These are phyloP conservation scores for Grantiella picta DNA, from an alignment of 2,113 vertebrate species.

Conservation along the genomic window DNA sequence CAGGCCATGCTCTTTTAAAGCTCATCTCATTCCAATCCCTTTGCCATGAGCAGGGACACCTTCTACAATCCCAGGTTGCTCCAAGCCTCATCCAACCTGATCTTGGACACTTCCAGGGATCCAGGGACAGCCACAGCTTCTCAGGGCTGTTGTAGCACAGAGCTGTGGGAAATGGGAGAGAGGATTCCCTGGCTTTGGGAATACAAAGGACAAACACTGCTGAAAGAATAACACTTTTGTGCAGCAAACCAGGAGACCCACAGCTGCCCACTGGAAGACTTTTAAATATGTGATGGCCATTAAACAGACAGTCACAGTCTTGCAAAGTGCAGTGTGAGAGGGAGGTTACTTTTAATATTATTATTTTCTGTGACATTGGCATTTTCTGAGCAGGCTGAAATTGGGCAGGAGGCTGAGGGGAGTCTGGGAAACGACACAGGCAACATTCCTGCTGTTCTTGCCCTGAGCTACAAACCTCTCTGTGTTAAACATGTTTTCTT, in stretches of 20 bases:
- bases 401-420: not conserved
- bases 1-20: not conserved
- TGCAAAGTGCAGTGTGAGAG: fast-evolving
- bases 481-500: not conserved
- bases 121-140: not conserved
- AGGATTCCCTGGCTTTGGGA: not conserved
- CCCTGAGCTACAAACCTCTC: not conserved
- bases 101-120: not conserved
- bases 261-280: not conserved
- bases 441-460: not conserved
- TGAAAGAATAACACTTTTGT: not conserved
- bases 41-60: not conserved
- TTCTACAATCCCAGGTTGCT: not conserved
- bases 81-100: fast-evolving
- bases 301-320: not conserved
- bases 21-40: not conserved
- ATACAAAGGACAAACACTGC: not conserved
- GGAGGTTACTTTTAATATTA: not conserved
- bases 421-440: fast-evolving
- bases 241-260: conserved; percentile 13
- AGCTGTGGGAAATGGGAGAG: not conserved
- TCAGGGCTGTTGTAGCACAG: not conserved
- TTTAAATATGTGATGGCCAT: not conserved
- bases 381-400: not conserved
- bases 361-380: not conserved